These are phyloP conservation scores for Torymus auratus DNA, from an alignment of 2,888 invertebrate species.

Conservation along the genomic window DNA sequence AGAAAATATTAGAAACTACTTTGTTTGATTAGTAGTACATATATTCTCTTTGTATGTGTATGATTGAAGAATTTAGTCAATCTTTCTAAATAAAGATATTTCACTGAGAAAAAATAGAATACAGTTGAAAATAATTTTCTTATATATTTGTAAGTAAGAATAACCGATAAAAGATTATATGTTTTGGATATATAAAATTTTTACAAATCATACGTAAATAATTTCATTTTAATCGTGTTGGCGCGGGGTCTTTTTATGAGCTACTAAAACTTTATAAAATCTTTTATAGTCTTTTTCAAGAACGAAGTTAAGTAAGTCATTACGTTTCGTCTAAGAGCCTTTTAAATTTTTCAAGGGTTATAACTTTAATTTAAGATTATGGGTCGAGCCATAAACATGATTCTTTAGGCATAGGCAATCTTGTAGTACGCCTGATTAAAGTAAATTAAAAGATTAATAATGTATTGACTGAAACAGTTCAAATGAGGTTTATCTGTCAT, in stretches of 20 bases:
- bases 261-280: conserved; percentile 30
- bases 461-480: background rate
- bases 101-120: too few species aligned
- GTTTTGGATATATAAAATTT: background rate
- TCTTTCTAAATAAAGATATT: too few species aligned
- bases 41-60: too few species aligned
- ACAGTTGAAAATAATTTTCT: too few species aligned
- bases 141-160: background rate
- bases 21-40: too few species aligned
- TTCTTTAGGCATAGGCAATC: background rate
- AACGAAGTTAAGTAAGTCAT: conserved; percentile 34
- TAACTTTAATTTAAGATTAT: conserved; percentile 36
- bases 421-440: background rate
- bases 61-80: too few species aligned
- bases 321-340: conserved; percentile 28
- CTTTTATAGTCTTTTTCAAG: conserved; percentile 32
- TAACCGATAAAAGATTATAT: background rate
- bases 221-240: background rate
- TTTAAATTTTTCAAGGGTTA: conserved; percentile 28
- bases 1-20: too few species aligned
- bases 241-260: background rate
- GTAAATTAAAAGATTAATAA: background rate
- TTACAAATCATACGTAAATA: too few species aligned
- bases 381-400: conserved; percentile 6
- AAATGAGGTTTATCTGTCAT: too few species aligned